Percentiles rank a stretch among this genome's conserved stretches.
These are phyloP conservation scores for Nyctibius grandis DNA, from an alignment of 2,797 vertebrate species.

Conservation along the genomic window DNA sequence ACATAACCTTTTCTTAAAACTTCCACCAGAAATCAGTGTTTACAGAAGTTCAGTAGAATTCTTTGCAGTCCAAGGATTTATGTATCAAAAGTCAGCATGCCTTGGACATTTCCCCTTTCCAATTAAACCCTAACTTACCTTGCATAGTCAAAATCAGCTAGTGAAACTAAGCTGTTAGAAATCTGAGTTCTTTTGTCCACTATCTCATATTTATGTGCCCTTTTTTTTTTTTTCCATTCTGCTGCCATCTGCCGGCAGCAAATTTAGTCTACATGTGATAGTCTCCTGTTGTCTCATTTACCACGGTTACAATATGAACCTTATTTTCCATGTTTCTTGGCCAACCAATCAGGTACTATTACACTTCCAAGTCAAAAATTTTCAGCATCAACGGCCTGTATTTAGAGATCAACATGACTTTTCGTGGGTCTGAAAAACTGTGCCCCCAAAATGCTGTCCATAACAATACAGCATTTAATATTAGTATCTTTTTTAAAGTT, in stretches of 20 bases:
- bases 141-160: conserved; percentile 26
- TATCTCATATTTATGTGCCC: neutral
- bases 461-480: neutral
- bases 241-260: conserved; percentile 70
- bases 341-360: neutral
- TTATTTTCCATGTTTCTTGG: neutral
- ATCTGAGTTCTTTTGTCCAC: conserved; percentile 42
- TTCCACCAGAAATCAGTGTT: neutral
- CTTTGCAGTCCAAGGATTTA: neutral
- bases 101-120: neutral
- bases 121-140: conserved; percentile 45
- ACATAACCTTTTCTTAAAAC: neutral
- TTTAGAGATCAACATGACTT: neutral
- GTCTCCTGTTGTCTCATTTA: neutral
- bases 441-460: neutral
- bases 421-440: neutral
- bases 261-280: neutral
- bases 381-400: neutral
- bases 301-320: neutral
- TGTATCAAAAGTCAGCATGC: neutral
- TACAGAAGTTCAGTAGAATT: neutral
- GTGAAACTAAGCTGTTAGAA: conserved; percentile 14
- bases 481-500: neutral
- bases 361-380: conserved; percentile 25
- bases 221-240: conserved; percentile 39